phyloP scores from a whole-genome alignment of 1,140 invertebrate species.

The Meloidogyne exigua region DNA sequence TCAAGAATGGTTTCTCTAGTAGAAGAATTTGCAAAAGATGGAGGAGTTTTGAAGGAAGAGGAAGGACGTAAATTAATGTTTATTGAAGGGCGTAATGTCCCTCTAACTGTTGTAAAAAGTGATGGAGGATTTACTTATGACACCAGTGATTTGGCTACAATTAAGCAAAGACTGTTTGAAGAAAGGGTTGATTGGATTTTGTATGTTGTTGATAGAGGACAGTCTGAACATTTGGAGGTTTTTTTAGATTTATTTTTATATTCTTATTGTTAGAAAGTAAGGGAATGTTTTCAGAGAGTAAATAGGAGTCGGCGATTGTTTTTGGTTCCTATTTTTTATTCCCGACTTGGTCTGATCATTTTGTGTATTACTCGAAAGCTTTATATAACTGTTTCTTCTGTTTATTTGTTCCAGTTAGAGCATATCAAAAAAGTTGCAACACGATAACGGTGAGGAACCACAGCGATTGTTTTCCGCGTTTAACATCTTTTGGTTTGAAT shows the following conservation, averaged over 20 bases:
- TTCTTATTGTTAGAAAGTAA: neutral
- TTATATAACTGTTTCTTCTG: too few species aligned
- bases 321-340: too few species aligned
- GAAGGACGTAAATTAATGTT: slow-evolving; percentile 89
- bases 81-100: slow-evolving; percentile 69
- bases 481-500: too few species aligned
- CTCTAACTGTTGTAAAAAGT: slow-evolving; percentile 91
- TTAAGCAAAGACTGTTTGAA: slow-evolving; percentile 82
- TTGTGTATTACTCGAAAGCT: too few species aligned
- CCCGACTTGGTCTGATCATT: too few species aligned
- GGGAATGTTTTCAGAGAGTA: too few species aligned
- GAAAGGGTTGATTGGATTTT: slow-evolving; percentile 87
- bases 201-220: slow-evolving; percentile 91
- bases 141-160: slow-evolving; percentile 91
- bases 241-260: slow-evolving; percentile 8
- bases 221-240: slow-evolving; percentile 68
- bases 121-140: slow-evolving; percentile 99
- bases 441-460: too few species aligned
- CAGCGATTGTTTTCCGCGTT: too few species aligned
- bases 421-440: too few species aligned
- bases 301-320: too few species aligned
- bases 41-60: slow-evolving; percentile 74
- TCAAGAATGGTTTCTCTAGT: slow-evolving; percentile 82
- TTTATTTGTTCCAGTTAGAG: too few species aligned
- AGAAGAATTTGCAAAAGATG: slow-evolving; percentile 72